A percentile compares a stretch with the other conserved stretches of the same genome.
These are phyloP conservation scores for Heliothis subflexa DNA, from an alignment of 1,140 invertebrate genomes.

Conservation along the genomic window DNA sequence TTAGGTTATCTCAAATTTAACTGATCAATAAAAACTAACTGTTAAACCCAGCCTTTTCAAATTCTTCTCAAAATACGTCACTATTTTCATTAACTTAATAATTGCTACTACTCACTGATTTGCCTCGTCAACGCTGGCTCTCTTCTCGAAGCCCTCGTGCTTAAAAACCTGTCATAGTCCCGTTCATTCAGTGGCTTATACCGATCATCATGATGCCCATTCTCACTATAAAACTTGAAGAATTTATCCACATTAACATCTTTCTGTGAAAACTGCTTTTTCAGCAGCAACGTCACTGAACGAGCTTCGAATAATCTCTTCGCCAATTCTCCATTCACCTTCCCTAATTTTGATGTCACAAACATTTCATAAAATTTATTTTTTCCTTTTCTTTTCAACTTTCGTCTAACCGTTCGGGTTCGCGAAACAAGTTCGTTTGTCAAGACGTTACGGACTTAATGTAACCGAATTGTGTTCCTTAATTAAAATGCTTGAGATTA, in stretches of 20 bases:
- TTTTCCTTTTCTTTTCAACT: background rate
- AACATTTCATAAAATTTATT: slow-evolving; percentile 46
- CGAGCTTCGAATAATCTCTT: slow-evolving; percentile 44
- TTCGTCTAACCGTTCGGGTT: background rate
- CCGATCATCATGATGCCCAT: slow-evolving; percentile 11
- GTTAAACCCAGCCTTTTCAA: no score
- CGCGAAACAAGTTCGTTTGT: background rate
- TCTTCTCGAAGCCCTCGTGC: slow-evolving; percentile 61
- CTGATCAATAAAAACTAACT: no score
- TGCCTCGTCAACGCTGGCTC: slow-evolving; percentile 71
- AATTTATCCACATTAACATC: slow-evolving; percentile 56
- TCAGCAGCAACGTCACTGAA: background rate
- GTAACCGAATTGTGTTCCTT: slow-evolving; percentile 35
- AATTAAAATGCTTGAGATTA: slow-evolving; percentile 29
- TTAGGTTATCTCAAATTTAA: no score
- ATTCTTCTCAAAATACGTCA: background rate
- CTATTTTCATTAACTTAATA: background rate
- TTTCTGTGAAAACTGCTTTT: slow-evolving; percentile 54
- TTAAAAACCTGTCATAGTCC: slow-evolving; percentile 72
- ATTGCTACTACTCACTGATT: slow-evolving; percentile 67
- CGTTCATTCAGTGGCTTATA: slow-evolving; percentile 59
- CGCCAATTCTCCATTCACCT: slow-evolving; percentile 23
- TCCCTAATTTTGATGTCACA: slow-evolving; percentile 37
- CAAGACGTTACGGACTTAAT: background rate
- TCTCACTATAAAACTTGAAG: slow-evolving; percentile 68